Evolutionary conservation across 2,113 vertebrate species (phyloP).

Genomic region (Pelobates fuscus): DNA sequence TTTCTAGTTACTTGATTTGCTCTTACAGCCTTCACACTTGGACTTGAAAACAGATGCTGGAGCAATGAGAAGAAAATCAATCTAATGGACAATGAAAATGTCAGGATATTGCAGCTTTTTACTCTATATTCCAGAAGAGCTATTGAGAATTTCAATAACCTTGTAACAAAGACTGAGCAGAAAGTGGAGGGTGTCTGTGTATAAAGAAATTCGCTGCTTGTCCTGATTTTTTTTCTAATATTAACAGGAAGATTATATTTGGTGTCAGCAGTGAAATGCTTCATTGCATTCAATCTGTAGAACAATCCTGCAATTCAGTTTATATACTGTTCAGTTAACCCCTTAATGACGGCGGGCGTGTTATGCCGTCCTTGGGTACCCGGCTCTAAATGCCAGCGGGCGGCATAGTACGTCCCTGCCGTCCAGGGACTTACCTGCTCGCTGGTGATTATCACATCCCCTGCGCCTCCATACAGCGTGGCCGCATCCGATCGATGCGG

Average conservation of each 20-base stretch:
- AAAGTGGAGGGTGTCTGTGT: constrained; percentile 35
- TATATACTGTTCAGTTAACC: no score
- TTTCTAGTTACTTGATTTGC: constrained; percentile 45
- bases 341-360: no score
- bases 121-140: constrained; percentile 32
- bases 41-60: constrained; percentile 40
- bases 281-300: no score
- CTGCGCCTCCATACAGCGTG: no score
- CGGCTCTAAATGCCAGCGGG: no score
- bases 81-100: constrained; percentile 44
- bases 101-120: constrained; percentile 23
- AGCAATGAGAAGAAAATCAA: constrained; percentile 46
- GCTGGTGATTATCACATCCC: no score
- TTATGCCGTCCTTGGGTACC: no score
- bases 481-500: no score
- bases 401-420: no score
- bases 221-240: constrained; percentile 33
- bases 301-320: no score
- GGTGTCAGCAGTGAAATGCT: constrained; percentile 20
- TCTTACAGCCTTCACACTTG: constrained; percentile 46
- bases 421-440: no score
- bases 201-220: constrained; percentile 37
- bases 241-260: constrained; percentile 30
- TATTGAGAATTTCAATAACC: constrained; percentile 44
- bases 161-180: constrained; percentile 40